A percentile compares a stretch with the other conserved stretches of the same genome.
Conservation (phyloP, 2,797 vertebrate species). For the Cyclopterus lumpus region DNA sequence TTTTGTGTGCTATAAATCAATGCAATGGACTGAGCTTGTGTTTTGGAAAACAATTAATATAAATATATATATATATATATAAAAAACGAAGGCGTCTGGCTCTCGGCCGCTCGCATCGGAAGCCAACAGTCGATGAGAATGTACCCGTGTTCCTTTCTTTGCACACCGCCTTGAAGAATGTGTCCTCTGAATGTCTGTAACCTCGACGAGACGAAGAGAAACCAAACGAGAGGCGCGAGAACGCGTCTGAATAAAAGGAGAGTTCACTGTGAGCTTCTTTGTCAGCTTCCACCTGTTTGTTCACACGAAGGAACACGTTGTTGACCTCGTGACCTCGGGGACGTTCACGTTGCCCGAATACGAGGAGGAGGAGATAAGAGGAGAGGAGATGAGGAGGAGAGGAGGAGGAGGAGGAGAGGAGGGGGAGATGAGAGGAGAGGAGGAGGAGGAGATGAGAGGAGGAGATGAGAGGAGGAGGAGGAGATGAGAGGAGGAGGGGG, state of each 20-base stretch:
- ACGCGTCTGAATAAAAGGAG: slow-evolving; percentile 73
- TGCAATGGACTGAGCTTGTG: slow-evolving; percentile 37
- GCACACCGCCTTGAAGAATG: slow-evolving; percentile 74
- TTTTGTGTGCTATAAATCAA: slow-evolving; percentile 35
- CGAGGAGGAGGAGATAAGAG: no score
- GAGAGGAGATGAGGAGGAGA: no score
- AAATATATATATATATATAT: background rate
- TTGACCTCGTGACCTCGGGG: no score
- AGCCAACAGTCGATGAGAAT: slow-evolving; percentile 42
- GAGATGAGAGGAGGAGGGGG: background rate
- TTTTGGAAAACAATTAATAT: slow-evolving; percentile 16
- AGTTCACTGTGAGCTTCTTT: slow-evolving; percentile 64
- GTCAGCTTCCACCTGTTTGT: no score
- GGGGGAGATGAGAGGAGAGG: slow-evolving; percentile 16
- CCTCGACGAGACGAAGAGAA: slow-evolving; percentile 47
- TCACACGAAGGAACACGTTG: no score
- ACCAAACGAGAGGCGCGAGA: slow-evolving; percentile 37
- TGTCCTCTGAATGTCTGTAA: slow-evolving; percentile 73
- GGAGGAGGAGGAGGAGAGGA: no score
- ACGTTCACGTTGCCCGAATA: no score
- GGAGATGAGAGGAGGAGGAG: no score
- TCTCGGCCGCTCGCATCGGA: slow-evolving; percentile 13
- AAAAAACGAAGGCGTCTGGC: slow-evolving; percentile 26
- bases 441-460: background rate
- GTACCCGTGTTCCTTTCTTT: no score